These are phyloP conservation scores for Cyanoderma ruficeps DNA, from an alignment of 2,113 vertebrate genomes.

Conservation along the genomic window DNA sequence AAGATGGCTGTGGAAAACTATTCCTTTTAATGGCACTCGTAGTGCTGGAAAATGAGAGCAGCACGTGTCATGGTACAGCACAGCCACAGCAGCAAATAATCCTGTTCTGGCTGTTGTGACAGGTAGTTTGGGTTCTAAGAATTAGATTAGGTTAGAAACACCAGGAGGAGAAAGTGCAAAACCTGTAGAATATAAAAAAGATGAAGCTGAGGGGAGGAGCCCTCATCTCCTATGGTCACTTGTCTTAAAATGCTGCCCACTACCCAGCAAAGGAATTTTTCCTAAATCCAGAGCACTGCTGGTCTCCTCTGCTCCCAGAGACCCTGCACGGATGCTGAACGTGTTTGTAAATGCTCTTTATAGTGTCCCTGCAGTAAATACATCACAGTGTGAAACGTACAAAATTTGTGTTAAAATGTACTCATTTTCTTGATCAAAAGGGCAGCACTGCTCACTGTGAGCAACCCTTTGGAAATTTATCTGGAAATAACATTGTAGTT, in stretches of 20 bases:
- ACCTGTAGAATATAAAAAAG: neutral
- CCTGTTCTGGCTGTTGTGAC: neutral
- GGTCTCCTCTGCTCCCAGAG: neutral
- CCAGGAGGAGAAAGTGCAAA: neutral
- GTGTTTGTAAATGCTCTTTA: neutral
- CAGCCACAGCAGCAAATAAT: neutral
- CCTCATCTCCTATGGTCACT: neutral
- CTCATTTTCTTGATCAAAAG: neutral
- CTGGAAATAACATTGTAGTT: neutral
- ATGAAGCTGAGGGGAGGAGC: neutral
- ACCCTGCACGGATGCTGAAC: accelerated
- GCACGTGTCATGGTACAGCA: accelerated
- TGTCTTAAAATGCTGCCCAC: neutral
- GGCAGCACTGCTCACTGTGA: neutral
- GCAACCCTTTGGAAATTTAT: neutral
- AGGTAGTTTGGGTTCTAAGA: neutral
- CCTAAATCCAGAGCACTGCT: neutral
- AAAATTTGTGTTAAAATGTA: neutral
- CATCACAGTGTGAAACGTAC: neutral
- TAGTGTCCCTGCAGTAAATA: neutral
- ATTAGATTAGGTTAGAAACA: neutral
- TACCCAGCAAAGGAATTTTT: neutral
- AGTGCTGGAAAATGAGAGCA: neutral
- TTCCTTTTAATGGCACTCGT: neutral
- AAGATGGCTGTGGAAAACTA: neutral